Evolutionary conservation across 2,113 vertebrate genomes (phyloP), one percentile per base, ranked within the genome.

Genomic region (Telmatochromis brachygnathus): DNA sequence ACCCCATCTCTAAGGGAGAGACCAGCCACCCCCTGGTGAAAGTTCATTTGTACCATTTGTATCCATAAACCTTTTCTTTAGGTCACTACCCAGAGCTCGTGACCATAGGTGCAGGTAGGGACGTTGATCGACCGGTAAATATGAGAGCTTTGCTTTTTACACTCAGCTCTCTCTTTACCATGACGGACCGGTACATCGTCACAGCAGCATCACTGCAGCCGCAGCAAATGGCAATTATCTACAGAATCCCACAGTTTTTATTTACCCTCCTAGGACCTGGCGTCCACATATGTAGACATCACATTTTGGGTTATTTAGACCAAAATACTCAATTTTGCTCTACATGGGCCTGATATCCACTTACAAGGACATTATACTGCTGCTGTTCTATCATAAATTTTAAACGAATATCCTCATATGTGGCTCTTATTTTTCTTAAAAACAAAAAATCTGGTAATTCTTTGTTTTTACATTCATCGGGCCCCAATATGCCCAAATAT

Each of bases 381-480:
- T 0, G 15, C 55, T 58, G 55, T 15, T 58, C 55, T 58, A 58
- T 5, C 55, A 58, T 23, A 55, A 0, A 5, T 28, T 56, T 56
- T 56, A 56, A 56, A 15, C 0, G 0, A 56, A 58, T 58, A 58
- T 58, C 4, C 13, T 58, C 55, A 56, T 28, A 28, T 28, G 23
- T 58, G 55, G 55, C 23, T 28, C 21, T 55, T 55, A 26, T 26
- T 55, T 55, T 26, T 55, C 54, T 26, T 55, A 26, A 55, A 55
- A 55, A 26, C 12, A 9, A n/a, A 54, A 12, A 56, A 56, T 56
- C 12, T 14, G 12, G 3, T 26, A 56, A 56, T 56, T 56, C 12
- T 56, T 56, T 26, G 6, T 56, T 56, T 56, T 56, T 56, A 56
- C 23, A 56, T 2, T 56, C 54, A 56, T 3, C 0, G 4, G 4